These are phyloP conservation scores for Scaptomyza montana DNA, from an alignment of 1,140 invertebrate species.

Conservation along the genomic window DNA sequence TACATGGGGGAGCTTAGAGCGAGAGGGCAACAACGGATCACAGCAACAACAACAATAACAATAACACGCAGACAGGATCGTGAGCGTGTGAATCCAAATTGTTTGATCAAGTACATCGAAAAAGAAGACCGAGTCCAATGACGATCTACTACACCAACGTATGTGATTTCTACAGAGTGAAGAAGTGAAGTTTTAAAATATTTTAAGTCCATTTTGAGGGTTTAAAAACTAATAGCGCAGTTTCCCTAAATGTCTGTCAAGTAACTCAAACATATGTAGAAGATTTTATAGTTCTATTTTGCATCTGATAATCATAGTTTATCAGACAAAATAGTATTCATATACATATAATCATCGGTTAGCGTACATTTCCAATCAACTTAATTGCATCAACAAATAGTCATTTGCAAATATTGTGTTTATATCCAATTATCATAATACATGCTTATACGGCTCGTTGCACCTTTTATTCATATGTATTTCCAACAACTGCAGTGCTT, in stretches of 20 bases:
- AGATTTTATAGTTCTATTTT: not conserved
- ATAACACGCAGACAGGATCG: constrained; percentile 47
- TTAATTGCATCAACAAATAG: constrained; percentile 8
- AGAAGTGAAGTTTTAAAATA: too few relatives aligned
- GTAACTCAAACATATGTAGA: too few relatives aligned
- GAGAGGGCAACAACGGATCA: constrained; percentile 40
- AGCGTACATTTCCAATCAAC: not conserved
- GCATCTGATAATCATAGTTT: not conserved
- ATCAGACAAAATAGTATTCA: too few relatives aligned
- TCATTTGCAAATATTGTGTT: constrained; percentile 18
- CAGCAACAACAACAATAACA: constrained; percentile 16
- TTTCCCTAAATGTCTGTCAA: too few relatives aligned
- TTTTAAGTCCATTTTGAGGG: too few relatives aligned
- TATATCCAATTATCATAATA: constrained; percentile 16
- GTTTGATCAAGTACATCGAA: not conserved
- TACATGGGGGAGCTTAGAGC: constrained; percentile 64
- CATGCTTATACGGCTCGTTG: not conserved
- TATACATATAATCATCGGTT: not conserved
- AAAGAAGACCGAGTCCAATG: not conserved
- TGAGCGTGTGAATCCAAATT: constrained; percentile 74
- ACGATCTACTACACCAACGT: not conserved
- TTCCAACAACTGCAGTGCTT: constrained; percentile 14
- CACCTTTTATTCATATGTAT: not conserved
- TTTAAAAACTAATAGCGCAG: too few relatives aligned
- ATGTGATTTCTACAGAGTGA: not conserved